These are phyloP conservation scores for Ariolimax columbianus DNA, from an alignment of 2,888 invertebrate species.

Conservation along the genomic window DNA sequence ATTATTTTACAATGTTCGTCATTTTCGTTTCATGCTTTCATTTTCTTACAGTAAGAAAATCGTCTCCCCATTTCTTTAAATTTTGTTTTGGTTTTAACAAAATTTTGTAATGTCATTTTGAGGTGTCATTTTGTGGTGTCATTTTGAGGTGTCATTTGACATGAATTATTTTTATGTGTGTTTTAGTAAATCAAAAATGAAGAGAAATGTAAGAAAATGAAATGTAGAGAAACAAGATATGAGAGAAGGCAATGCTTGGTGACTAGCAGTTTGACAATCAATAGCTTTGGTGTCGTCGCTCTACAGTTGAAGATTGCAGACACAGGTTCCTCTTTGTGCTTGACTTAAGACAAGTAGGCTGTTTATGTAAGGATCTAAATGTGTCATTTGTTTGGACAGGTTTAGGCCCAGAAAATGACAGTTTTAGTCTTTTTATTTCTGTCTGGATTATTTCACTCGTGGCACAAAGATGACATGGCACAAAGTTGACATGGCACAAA, in stretches of 20 bases:
- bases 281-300: not conserved
- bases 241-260: not conserved
- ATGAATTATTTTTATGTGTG: constrained; percentile 7
- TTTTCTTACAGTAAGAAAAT: constrained; percentile 1
- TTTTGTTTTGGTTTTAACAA: not conserved
- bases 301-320: not conserved
- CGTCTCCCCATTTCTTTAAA: too few species aligned
- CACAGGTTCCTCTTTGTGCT: not conserved
- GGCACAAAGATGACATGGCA: too few species aligned
- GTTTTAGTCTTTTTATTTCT: too few species aligned
- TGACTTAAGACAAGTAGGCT: too few species aligned
- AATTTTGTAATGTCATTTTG: not conserved
- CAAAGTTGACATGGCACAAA: too few species aligned
- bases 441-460: too few species aligned
- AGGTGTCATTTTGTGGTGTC: constrained; percentile 10
- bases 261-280: too few species aligned
- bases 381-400: too few species aligned
- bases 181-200: constrained; percentile 18
- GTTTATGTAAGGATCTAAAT: too few species aligned
- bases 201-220: not conserved
- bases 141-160: not conserved
- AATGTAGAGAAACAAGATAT: not conserved
- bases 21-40: not conserved
- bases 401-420: too few species aligned
- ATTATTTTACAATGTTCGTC: not conserved